Evolutionary conservation across 2,797 vertebrate genomes (phyloP).

Genomic region (Mus minutoides): DNA sequence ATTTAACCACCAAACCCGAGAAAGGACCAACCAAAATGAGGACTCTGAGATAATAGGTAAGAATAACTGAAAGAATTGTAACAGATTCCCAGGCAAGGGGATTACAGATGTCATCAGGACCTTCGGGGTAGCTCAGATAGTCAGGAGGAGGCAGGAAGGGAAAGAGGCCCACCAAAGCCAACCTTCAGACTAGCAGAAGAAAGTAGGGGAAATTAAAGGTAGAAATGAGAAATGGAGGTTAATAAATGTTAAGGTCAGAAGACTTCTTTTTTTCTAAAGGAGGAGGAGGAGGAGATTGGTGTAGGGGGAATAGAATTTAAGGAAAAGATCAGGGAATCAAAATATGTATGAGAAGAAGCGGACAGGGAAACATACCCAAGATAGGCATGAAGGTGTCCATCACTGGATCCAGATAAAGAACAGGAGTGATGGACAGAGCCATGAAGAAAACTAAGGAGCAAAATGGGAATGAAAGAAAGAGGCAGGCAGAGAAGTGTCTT

Average conservation of each 20-base stretch:
- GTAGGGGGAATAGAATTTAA: background rate
- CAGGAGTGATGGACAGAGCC: background rate
- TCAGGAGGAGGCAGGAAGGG: background rate
- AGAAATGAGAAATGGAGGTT: background rate
- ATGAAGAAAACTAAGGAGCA: background rate
- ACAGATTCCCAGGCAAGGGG: background rate
- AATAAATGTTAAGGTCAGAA: background rate
- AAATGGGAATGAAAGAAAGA: background rate
- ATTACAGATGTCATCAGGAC: background rate
- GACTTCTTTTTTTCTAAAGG: background rate
- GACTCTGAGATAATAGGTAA: slow-evolving; percentile 61
- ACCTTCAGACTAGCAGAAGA: background rate
- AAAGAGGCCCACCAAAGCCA: background rate
- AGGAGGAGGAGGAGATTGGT: background rate
- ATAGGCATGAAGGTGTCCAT: background rate
- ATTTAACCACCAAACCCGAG: background rate
- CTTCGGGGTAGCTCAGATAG: fast-evolving
- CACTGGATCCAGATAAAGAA: background rate
- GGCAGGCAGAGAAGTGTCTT: too few species aligned
- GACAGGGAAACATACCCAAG: background rate
- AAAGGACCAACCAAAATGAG: background rate
- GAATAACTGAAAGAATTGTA: background rate
- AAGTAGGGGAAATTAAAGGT: background rate
- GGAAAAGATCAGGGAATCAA: background rate
- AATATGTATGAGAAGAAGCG: background rate